Conservation (phyloP, 2,113 vertebrate species). For the Hipposideros armiger region DNA sequence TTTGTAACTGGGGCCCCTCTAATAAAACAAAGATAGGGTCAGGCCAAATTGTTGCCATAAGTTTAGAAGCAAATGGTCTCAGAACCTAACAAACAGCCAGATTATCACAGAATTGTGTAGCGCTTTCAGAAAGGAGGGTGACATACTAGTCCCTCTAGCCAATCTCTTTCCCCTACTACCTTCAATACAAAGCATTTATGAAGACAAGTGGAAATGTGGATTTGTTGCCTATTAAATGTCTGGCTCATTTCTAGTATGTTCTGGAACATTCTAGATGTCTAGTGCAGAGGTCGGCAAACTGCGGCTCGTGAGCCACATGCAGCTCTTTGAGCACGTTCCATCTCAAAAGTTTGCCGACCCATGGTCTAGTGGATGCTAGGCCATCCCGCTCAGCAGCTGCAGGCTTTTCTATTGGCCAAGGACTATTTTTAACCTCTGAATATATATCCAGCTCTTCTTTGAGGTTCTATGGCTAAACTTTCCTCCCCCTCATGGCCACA, state of each 20-base stretch:
- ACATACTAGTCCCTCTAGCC: neutral
- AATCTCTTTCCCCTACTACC: neutral
- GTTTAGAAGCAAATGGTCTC: neutral
- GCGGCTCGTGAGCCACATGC: no score
- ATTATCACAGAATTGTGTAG: neutral
- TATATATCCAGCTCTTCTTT: neutral
- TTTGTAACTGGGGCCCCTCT: neutral
- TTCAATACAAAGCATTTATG: neutral
- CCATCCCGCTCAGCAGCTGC: neutral
- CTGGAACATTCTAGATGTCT: neutral
- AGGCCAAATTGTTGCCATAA: neutral
- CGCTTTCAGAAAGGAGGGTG: neutral
- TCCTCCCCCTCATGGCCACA: neutral
- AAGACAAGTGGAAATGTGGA: neutral
- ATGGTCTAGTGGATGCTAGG: neutral
- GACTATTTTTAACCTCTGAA: neutral
- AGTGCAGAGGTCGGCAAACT: neutral
- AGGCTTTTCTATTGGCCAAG: constrained; percentile 2
- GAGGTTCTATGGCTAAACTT: neutral
- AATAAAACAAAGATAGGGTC: constrained; percentile 19
- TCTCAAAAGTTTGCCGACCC: no score
- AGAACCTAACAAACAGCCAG: neutral
- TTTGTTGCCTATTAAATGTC: neutral
- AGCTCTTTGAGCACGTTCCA: no score
- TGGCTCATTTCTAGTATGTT: neutral